Base-by-base conservation (phyloP, 2,113 vertebrate genomes). In the Leptobrachium leishanense region DNA sequence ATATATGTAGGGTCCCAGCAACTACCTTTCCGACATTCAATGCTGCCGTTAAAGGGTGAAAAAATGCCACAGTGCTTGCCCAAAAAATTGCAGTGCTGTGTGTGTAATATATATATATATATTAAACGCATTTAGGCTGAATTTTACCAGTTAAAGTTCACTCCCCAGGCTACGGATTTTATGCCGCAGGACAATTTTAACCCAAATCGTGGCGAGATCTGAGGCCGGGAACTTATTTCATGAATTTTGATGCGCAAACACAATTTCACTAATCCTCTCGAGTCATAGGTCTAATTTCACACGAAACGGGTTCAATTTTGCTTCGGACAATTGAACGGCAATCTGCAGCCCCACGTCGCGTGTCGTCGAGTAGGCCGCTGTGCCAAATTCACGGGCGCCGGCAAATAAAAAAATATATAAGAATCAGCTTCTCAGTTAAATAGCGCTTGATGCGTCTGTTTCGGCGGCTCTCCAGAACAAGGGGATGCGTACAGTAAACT, bases 191-290 rank as follows among this genome's bases (percentile, higher is more conserved):
- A 59, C 10, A 59, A 59, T 59, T 54, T 54, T 20, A 20, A 20
- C 50, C 1, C 15, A 7, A 50, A 41, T 64, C 44, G 6, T 15
- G 46, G 39, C 55, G 74, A n/a, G 62, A 12, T 55, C 39, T 43
- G 59, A 74, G 31, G 72, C 5, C 6, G 55, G 44, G 55, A 44
- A 31, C 57, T 73, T 11, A n/a, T 43, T 44, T 62, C 20, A n/a
- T 43, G 41, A 63, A 31, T 43, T 46, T 12, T 64, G 74, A 76
- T 65, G 63, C 54, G 40, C 64, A 68, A 68, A 54, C 15, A 53
- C 63, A 54, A 68, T 76, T 68, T 76, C 46, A 20, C 63, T 67
- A 76, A 76, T 76, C 74, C 74, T 68, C 73, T 64, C 9, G 64
- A 55, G 39, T 76, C 63, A 11, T n/a, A 42, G 13, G 13, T 67